phyloP scores from a whole-genome alignment of 2,113 vertebrate species.

The Zosterops lateralis region DNA sequence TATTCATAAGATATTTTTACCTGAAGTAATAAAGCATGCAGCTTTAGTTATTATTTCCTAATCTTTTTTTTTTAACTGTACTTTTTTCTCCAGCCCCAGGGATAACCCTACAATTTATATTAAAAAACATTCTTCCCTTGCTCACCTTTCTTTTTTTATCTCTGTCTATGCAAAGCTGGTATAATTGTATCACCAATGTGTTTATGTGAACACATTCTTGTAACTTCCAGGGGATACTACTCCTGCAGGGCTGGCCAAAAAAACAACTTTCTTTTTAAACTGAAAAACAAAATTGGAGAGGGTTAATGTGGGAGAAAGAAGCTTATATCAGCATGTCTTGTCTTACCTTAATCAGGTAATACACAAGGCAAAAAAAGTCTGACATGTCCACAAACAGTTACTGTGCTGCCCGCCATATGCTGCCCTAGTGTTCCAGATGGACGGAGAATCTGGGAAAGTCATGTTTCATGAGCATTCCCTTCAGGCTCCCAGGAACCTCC shows the following conservation, averaged over 20 bases:
- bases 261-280: neutral
- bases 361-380: conserved; percentile 26
- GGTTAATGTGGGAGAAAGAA: conserved; percentile 15
- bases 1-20: conserved; percentile 79
- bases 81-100: conserved; percentile 62
- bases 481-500: conserved; percentile 53
- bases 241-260: neutral
- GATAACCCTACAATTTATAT: conserved; percentile 71
- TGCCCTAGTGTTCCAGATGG: conserved; percentile 58
- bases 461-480: conserved; percentile 67
- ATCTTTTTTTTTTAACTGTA: conserved; percentile 64
- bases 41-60: conserved; percentile 76
- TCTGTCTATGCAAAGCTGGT: conserved; percentile 13
- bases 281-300: conserved; percentile 45
- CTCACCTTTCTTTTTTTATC: conserved; percentile 34
- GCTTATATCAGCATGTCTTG: neutral
- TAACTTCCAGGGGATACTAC: neutral
- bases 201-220: conserved; percentile 19
- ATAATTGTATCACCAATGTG: conserved; percentile 8
- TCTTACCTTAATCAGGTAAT: conserved; percentile 48
- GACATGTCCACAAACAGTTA: conserved; percentile 46
- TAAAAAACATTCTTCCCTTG: conserved; percentile 66
- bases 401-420: conserved; percentile 51
- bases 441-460: conserved; percentile 58
- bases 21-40: conserved; percentile 74